phyloP scores from a whole-genome alignment of 2,797 vertebrate species.

The Rachycentron canadum region DNA sequence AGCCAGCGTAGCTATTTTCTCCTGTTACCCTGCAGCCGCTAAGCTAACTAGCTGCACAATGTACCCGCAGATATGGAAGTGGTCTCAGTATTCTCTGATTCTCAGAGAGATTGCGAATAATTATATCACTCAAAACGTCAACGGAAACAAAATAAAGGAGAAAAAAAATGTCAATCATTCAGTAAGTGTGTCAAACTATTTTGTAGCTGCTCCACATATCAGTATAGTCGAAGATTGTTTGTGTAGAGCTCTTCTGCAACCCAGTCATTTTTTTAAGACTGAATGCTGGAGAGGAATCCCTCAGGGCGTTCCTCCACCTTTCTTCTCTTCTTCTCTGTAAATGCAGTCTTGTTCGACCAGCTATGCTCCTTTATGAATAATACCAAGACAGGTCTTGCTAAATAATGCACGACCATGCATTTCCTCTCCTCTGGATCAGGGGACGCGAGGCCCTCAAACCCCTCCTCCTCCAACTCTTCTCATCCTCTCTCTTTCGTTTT shows the following conservation, averaged over 20 bases:
- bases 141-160: constrained; percentile 1
- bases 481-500: constrained; percentile 25
- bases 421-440: constrained; percentile 60
- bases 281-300: constrained; percentile 11
- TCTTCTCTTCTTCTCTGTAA: constrained; percentile 20
- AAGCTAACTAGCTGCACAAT: background rate
- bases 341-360: constrained; percentile 30
- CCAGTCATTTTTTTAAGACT: constrained; percentile 19
- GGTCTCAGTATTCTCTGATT: background rate
- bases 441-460: constrained; percentile 38
- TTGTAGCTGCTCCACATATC: background rate
- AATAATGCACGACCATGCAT: constrained; percentile 79
- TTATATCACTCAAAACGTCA: background rate
- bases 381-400: constrained; percentile 62
- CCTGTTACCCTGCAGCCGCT: background rate
- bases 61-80: background rate
- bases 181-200: background rate
- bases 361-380: constrained; percentile 68
- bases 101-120: background rate
- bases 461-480: constrained; percentile 50
- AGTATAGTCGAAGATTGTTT: background rate
- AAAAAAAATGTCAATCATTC: background rate
- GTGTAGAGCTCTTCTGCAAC: constrained; percentile 4
- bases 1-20: background rate
- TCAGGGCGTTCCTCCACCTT: constrained; percentile 38